These are phyloP conservation scores for Merops nubicus DNA, from an alignment of 2,113 vertebrate species.

Conservation along the genomic window DNA sequence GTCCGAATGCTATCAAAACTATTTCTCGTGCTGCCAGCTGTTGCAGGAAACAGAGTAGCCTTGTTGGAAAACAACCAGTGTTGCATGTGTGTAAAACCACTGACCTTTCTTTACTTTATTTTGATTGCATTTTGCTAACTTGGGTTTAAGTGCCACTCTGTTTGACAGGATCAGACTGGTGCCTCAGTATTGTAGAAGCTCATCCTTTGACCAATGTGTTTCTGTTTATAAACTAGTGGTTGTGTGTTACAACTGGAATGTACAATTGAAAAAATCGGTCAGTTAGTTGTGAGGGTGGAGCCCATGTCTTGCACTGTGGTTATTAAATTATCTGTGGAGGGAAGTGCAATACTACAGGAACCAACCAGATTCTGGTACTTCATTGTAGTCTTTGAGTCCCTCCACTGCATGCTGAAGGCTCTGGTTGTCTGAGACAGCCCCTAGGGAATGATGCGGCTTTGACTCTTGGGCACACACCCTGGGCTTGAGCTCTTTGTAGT, in stretches of 20 bases:
- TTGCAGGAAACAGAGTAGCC: neutral
- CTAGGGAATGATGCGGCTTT: accelerated
- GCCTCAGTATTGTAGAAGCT: neutral
- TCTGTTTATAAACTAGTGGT: neutral
- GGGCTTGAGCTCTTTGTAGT: neutral
- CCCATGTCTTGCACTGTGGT: neutral
- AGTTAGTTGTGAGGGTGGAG: neutral
- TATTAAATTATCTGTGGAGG: neutral
- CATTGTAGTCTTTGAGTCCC: neutral
- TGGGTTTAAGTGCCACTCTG: neutral
- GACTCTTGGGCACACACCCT: accelerated
- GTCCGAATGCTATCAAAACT: neutral
- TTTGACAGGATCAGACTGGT: neutral
- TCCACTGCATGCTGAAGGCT: neutral
- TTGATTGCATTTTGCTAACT: neutral
- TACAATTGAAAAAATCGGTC: accelerated
- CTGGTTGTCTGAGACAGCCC: neutral
- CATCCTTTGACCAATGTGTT: neutral
- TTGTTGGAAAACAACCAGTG: neutral
- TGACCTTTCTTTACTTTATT: neutral
- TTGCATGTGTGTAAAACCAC: neutral
- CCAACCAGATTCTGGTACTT: neutral
- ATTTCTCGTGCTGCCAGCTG: neutral
- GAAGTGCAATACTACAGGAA: neutral
- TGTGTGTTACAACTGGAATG: neutral